Evolutionary conservation across 2,888 invertebrate species (phyloP), one percentile per base, ranked within the genome.

Genomic region (Dryococelus australis): DNA sequence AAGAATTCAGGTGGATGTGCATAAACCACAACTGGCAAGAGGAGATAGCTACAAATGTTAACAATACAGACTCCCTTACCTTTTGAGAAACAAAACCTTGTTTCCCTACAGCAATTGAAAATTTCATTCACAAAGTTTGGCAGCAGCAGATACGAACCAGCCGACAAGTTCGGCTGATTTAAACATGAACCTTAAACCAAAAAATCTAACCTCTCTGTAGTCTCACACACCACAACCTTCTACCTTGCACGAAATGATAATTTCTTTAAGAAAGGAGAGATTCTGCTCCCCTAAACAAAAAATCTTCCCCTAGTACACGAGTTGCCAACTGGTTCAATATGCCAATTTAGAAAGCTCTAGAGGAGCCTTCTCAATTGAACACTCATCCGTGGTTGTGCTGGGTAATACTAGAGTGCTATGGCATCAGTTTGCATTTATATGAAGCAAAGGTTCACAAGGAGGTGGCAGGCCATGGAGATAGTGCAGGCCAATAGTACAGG

Each of bases 81-180:
- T n/a, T 65, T 10, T 8, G 65, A 65, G 65, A 65, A 65, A 65
- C 65, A 65, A 65, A 65, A n/a, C 65, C 16, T n/a, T 65, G 65
- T 65, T 65, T 65, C 65, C 65, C 65, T 65, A 0, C 65, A n/a
- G n/a, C 65, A 20, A 65, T 20, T 28, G 35, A 27, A 24, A 35
- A 83, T 83, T 35, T 83, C 83, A 83, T 83, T 83, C 28, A 83
- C 83, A 83, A 43, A 83, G 43, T 28, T 83, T 35, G 28, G 20
- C 28, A 28, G 35, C 16, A 43, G 35, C 28, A 16, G 35, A 35
- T 35, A 24, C 1, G 26, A 83, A 83, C 83, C 83, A 83, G 83
- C 83, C 83, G 83, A 24, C 35, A 27, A 83, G 13, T 28, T 35
- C 28, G 83, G 83, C 83, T n/a, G 65, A 65, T 65, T 65, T 65